Base-by-base conservation (phyloP, 1,140 invertebrate species). In the Muscidifurax raptorellus region DNA sequence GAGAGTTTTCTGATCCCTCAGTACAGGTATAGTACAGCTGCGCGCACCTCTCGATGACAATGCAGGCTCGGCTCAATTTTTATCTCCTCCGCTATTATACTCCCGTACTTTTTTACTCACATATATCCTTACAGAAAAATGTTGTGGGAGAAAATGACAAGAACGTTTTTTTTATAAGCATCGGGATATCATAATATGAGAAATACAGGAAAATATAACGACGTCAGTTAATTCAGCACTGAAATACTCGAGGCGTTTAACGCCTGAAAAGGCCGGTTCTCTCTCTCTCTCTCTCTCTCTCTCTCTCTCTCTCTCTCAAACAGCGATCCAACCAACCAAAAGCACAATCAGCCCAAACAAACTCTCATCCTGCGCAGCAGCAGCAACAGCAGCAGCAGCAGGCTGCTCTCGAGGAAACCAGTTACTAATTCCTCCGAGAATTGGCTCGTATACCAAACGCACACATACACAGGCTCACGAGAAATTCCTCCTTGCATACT, bases 1-100 rank as follows among this genome's bases (percentile, higher is more conserved):
- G 36, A 40, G 6, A 59, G 52, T 22, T 59, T 59, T 59, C 15
- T 18, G 52, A 15, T 18, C 52, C 7, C 52, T 59, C 52, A n/a
- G n/a, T n/a, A n/a, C n/a, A 18, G 52, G 52, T 59, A 18, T 7
- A n/a, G n/a, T n/a, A n/a, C 52, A 59, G 18, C 52, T 59, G 22
- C 22, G 52, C 52, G 30, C 28, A 82, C 44, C 71, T 40, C 80
- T 82, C 52, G 71, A 75, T 82, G 82, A 87, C 87, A 88, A 87
- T 87, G 81, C 36, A 36, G 10, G 69, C 9, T 81, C 87, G 71
- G 25, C 9, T 52, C 27, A 27, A 83, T 75, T 82, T 86, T 88
- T 81, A 52, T 44, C 78, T 47, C 78, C 67, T 52, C 30, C 25
- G 40, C n/a, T n/a, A n/a, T 40, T 40, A 40, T 40, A 40, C 27